These are phyloP conservation scores for Neofelis nebulosa DNA, from an alignment of 2,113 vertebrate species.

Conservation along the genomic window DNA sequence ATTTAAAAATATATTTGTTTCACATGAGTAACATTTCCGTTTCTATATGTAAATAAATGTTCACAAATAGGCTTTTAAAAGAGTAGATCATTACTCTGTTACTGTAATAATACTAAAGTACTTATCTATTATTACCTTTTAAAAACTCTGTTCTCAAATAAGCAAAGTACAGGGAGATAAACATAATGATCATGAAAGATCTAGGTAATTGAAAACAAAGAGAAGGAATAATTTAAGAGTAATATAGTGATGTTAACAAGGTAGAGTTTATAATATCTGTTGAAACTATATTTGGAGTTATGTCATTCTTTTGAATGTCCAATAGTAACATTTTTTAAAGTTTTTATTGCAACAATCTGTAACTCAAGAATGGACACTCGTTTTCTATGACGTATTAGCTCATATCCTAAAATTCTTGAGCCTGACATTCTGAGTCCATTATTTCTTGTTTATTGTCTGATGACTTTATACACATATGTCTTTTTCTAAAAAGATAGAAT, in stretches of 20 bases:
- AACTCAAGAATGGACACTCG: background rate
- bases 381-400: background rate
- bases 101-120: background rate
- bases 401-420: background rate
- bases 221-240: conserved; percentile 1
- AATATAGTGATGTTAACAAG: background rate
- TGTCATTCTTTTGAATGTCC: background rate
- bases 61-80: background rate
- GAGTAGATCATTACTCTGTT: background rate
- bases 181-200: background rate
- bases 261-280: background rate
- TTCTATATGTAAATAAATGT: background rate
- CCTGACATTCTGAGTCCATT: background rate
- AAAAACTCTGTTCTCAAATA: background rate
- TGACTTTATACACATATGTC: background rate
- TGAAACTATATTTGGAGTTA: background rate
- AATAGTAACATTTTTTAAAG: background rate
- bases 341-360: background rate
- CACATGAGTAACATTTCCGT: background rate
- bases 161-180: background rate
- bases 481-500: background rate
- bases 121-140: background rate
- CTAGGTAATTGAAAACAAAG: background rate
- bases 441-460: background rate
- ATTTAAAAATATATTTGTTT: background rate